Conservation (phyloP, 2,888 invertebrate species). For the Brachyptera putata region DNA sequence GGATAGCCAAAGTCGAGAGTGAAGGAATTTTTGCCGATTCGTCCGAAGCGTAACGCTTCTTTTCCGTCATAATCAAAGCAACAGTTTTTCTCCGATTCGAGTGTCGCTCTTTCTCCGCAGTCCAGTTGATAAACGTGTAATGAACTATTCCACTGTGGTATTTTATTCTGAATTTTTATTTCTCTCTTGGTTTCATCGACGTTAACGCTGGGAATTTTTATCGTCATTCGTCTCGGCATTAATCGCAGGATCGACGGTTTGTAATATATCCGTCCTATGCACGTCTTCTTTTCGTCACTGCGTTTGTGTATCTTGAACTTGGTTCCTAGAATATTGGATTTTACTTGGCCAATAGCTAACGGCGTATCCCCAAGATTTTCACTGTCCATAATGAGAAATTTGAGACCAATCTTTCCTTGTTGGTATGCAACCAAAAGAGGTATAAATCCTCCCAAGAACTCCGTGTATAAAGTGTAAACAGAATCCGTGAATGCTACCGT, state of each 20-base stretch:
- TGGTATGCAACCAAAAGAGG: not conserved
- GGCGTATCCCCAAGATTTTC: not conserved
- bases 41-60: conserved; percentile 13
- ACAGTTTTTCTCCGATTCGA: conserved; percentile 22
- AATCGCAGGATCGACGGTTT: conserved; percentile 1
- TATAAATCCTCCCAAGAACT: conserved; percentile 3
- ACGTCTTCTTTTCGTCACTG: not conserved
- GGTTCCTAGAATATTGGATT: conserved; percentile 1
- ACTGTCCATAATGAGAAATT: too few relatives aligned
- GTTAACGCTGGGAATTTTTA: not conserved
- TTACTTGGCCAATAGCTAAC: not conserved
- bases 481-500: not conserved
- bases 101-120: conserved; percentile 1
- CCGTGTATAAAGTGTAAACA: conserved; percentile 11
- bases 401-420: not conserved
- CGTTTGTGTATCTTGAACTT: conserved; percentile 3
- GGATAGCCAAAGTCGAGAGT: conserved; percentile 21
- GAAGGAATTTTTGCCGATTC: not conserved
- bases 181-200: not conserved
- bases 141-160: conserved; percentile 4
- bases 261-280: conserved; percentile 4
- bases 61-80: conserved; percentile 5
- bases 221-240: not conserved
- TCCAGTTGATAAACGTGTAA: conserved; percentile 12
- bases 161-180: not conserved